Conservation (phyloP, 1,140 invertebrate genomes). For the Diachasmimorpha longicaudata region DNA sequence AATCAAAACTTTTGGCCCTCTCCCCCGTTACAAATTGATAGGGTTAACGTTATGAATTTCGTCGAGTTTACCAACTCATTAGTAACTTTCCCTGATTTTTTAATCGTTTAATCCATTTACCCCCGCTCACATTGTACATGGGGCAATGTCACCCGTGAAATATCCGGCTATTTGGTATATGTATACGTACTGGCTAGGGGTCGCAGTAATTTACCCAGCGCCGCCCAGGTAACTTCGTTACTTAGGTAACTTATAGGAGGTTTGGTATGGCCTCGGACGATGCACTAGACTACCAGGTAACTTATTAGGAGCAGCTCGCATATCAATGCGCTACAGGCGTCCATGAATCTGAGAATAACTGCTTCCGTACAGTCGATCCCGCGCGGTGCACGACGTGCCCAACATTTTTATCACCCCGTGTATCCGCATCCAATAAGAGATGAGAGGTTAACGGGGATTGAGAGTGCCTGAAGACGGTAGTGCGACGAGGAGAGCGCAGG, state of each 20-base stretch:
- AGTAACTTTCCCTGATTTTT: not conserved
- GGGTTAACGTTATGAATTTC: not conserved
- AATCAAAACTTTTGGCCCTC: not conserved
- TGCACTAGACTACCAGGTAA: slow-evolving; percentile 14
- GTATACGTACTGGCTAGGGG: not conserved
- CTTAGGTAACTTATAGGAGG: slow-evolving; percentile 19
- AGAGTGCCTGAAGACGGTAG: not conserved
- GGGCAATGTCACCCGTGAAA: not conserved
- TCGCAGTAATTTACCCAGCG: not conserved
- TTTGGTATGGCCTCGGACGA: slow-evolving; percentile 15
- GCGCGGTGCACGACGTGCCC: slow-evolving; percentile 11
- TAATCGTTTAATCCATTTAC: slow-evolving; percentile 3
- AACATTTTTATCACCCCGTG: slow-evolving; percentile 8
- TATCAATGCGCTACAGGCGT: slow-evolving; percentile 18
- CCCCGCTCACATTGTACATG: not conserved
- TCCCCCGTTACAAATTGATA: not conserved
- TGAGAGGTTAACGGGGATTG: not conserved
- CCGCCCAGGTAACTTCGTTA: slow-evolving; percentile 14
- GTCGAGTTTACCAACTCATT: not conserved
- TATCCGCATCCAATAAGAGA: not conserved
- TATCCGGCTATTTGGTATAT: not conserved
- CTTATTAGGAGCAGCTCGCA: slow-evolving; percentile 22
- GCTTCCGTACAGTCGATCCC: slow-evolving; percentile 20
- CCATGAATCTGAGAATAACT: slow-evolving; percentile 28
- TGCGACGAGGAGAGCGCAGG: too few relatives aligned